These are phyloP conservation scores for Chloebia gouldiae DNA, from an alignment of 2,113 vertebrate species.

Conservation along the genomic window DNA sequence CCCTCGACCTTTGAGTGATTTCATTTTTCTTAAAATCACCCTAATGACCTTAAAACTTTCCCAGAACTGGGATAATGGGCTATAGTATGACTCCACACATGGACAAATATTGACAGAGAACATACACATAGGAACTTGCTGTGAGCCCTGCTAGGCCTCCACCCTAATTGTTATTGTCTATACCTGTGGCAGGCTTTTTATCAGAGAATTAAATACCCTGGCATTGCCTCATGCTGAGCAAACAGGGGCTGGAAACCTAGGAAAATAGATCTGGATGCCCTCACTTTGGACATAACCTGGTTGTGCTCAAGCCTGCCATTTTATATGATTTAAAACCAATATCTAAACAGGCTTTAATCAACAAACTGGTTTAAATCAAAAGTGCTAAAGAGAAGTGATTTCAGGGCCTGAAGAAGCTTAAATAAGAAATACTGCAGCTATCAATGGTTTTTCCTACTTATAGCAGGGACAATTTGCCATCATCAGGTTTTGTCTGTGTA, in stretches of 20 bases:
- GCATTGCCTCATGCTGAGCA: neutral
- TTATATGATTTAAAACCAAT: neutral
- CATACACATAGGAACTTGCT: neutral
- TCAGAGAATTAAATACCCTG: neutral
- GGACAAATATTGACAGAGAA: slow-evolving; percentile 14
- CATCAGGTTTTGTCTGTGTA: neutral
- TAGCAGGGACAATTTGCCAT: neutral
- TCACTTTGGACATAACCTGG: neutral
- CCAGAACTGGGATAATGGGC: neutral
- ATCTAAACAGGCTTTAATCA: neutral
- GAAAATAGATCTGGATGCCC: neutral
- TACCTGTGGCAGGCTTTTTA: neutral
- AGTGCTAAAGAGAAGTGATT: neutral
- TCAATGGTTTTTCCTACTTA: neutral
- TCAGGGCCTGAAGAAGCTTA: neutral
- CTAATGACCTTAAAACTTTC: neutral
- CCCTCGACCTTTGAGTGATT: neutral
- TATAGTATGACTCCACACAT: neutral
- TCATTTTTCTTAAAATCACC: neutral
- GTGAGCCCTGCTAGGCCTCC: neutral
- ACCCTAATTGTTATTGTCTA: neutral
- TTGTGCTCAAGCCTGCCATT: neutral
- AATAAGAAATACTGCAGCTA: neutral
- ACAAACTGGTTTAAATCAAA: neutral
- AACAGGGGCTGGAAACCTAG: neutral